A percentile compares a stretch with the other conserved stretches of the same genome.
These are phyloP conservation scores for Campoletis raptor DNA, from an alignment of 2,888 invertebrate genomes.

Conservation along the genomic window DNA sequence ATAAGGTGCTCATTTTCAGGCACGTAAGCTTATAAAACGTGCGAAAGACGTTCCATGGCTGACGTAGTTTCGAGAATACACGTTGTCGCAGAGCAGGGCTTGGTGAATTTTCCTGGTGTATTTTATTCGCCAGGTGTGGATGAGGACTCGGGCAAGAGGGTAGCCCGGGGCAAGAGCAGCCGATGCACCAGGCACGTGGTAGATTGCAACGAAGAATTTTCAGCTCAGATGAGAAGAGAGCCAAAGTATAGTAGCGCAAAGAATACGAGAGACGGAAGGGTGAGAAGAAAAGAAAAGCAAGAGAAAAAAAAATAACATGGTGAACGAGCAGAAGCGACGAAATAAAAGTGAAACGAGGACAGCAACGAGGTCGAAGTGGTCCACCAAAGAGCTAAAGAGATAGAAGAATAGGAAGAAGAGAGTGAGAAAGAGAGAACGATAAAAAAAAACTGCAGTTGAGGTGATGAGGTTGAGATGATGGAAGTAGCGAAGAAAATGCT, in stretches of 20 bases:
- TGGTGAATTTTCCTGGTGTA: conserved; percentile 28
- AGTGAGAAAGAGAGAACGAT: not conserved
- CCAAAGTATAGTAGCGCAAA: conserved; percentile 9
- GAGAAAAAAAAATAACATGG: conserved; percentile 26
- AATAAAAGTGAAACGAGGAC: conserved; percentile 53
- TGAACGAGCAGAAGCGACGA: conserved; percentile 69
- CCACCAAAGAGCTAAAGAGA: conserved; percentile 47
- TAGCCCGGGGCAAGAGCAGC: conserved; percentile 32
- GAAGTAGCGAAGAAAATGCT: conserved; percentile 55
- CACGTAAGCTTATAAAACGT: conserved; percentile 80
- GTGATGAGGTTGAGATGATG: conserved; percentile 62
- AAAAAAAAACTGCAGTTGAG: conserved; percentile 35
- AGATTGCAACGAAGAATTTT: conserved; percentile 50
- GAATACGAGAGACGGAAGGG: not conserved
- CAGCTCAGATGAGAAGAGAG: conserved; percentile 57
- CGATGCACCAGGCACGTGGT: conserved; percentile 32
- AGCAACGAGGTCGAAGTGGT: conserved; percentile 38
- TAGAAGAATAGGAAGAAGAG: conserved; percentile 35
- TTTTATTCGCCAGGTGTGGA: conserved; percentile 37
- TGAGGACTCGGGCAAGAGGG: conserved; percentile 8
- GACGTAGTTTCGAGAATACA: not conserved
- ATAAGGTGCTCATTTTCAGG: conserved; percentile 71
- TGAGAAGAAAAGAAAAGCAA: not conserved
- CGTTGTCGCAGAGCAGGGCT: not conserved
- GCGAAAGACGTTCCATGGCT: conserved; percentile 1